Evolutionary conservation across 2,113 vertebrate species (phyloP).

Genomic region (Montifringilla adamsi): DNA sequence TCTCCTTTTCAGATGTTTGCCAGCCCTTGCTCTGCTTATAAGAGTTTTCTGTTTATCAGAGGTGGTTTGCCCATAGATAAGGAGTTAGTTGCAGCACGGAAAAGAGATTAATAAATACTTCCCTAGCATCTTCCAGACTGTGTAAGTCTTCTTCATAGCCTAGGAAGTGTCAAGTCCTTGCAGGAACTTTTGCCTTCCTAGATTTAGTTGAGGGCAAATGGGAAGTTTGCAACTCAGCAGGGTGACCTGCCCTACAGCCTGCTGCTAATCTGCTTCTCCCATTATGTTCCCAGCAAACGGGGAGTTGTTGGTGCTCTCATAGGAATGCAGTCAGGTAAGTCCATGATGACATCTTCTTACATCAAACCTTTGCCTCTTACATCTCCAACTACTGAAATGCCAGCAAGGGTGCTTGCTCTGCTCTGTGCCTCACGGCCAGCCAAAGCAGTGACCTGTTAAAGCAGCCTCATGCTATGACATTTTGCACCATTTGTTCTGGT

Average conservation of each 20-base stretch:
- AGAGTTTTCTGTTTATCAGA: background rate
- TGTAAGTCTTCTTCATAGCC: background rate
- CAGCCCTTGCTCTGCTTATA: background rate
- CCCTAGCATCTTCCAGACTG: background rate
- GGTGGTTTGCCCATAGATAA: background rate
- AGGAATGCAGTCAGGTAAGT: background rate
- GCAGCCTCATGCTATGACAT: accelerated
- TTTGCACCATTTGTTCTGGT: background rate
- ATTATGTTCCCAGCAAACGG: background rate
- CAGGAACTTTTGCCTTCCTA: background rate
- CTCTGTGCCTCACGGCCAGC: background rate
- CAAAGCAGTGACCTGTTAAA: background rate
- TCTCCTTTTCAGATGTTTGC: background rate
- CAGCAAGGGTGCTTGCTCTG: background rate
- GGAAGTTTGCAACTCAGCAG: background rate
- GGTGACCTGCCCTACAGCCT: background rate
- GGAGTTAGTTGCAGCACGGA: background rate
- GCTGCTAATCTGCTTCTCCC: background rate
- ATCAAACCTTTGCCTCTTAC: background rate
- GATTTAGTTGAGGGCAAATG: background rate
- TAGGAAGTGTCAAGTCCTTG: background rate
- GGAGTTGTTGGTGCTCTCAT: background rate
- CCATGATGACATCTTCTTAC: background rate
- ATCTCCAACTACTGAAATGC: background rate
- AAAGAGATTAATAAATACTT: background rate